Evolutionary conservation across 2,113 vertebrate genomes (phyloP).

Genomic region (Alectura lathami): DNA sequence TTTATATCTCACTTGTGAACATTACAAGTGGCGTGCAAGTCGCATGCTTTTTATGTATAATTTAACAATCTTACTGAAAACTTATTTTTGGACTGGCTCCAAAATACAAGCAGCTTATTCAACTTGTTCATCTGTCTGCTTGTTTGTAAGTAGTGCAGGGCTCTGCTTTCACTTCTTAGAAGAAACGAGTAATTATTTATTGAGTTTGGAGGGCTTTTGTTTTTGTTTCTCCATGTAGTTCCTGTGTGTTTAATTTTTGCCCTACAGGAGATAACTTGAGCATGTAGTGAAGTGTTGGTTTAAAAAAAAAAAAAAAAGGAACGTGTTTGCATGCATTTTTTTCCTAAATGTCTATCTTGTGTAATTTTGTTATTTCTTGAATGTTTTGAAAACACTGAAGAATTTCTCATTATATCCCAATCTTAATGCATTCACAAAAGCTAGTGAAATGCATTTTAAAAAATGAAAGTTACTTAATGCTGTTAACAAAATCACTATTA

Average conservation of each 20-base stretch:
- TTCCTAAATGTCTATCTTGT: not conserved
- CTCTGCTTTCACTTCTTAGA: not conserved
- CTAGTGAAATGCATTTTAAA: not conserved
- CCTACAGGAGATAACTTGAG: not conserved
- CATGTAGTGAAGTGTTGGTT: not conserved
- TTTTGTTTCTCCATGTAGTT: not conserved
- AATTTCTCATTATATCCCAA: not conserved
- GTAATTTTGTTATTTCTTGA: not conserved
- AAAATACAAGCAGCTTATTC: not conserved
- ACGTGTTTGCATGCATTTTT: not conserved
- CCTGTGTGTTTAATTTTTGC: not conserved
- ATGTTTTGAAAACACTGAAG: not conserved
- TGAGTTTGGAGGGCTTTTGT: not conserved
- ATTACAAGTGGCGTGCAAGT: not conserved
- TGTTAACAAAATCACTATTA: not conserved
- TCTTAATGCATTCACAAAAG: not conserved
- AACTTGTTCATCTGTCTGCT: not conserved
- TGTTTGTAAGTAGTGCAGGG: not conserved
- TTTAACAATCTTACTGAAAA: not conserved
- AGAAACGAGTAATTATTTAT: not conserved
- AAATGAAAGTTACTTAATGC: not conserved
- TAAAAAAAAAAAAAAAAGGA: not conserved
- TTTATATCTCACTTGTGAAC: not conserved
- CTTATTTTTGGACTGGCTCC: not conserved
- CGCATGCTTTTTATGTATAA: not conserved